A percentile compares a stretch with the other conserved stretches of the same genome.
Conservation (phyloP, 2,797 vertebrate genomes). For the Rhinella marina region DNA sequence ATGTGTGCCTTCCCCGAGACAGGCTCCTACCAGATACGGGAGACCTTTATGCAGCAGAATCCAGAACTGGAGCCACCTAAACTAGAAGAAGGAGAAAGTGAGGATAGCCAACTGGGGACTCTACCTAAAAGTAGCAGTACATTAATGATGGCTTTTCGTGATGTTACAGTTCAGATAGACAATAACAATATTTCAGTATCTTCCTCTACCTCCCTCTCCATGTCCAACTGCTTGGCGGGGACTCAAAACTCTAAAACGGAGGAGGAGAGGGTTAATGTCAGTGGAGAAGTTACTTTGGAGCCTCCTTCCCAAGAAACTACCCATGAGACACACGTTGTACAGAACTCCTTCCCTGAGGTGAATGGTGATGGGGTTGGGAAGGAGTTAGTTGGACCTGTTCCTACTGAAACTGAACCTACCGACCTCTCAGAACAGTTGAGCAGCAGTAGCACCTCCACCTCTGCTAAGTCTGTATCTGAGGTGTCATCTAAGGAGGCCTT, state of each 20-base stretch:
- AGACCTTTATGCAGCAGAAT: slow-evolving; percentile 82
- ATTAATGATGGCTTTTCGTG: slow-evolving; percentile 97
- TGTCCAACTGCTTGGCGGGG: slow-evolving; percentile 83
- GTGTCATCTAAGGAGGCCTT: slow-evolving; percentile 91
- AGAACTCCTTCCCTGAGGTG: slow-evolving; percentile 74
- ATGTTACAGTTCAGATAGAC: slow-evolving; percentile 97
- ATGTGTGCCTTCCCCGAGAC: slow-evolving; percentile 93
- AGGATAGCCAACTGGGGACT: slow-evolving; percentile 76
- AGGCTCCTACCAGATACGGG: slow-evolving; percentile 89
- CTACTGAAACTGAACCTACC: slow-evolving; percentile 78
- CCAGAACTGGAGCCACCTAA: slow-evolving; percentile 71
- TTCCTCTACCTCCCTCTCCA: slow-evolving; percentile 90
- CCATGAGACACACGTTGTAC: slow-evolving; percentile 49
- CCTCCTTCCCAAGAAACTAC: slow-evolving; percentile 51
- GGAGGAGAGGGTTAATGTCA: slow-evolving; percentile 64
- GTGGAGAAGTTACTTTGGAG: slow-evolving; percentile 64
- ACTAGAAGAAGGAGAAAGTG: slow-evolving; percentile 78
- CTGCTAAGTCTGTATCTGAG: slow-evolving; percentile 85
- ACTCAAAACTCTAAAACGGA: slow-evolving; percentile 65
- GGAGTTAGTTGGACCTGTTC: slow-evolving; percentile 60
- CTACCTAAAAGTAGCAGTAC: slow-evolving; percentile 91
- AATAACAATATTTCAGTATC: slow-evolving; percentile 96
- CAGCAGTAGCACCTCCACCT: slow-evolving; percentile 89
- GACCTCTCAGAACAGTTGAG: slow-evolving; percentile 86
- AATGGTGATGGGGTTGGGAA: slow-evolving; percentile 70